Evolutionary conservation across 1,140 invertebrate species (phyloP).

Genomic region (Scaptodrosophila lebanonensis): DNA sequence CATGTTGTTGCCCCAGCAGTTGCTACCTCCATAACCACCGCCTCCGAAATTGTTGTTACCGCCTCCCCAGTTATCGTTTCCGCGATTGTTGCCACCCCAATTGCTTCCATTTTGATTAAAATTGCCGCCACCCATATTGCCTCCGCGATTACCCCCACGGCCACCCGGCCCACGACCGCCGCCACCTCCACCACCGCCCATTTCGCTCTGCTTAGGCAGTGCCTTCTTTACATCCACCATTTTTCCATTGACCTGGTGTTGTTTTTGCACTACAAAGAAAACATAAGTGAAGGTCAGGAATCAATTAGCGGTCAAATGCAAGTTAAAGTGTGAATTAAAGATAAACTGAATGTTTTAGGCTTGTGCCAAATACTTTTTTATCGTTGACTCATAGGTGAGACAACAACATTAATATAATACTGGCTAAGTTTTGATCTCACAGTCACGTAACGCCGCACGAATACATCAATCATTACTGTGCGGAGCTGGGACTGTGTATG

Average conservation of each 20-base stretch:
- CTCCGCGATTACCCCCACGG: slow-evolving; percentile 48
- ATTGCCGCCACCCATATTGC: slow-evolving; percentile 70
- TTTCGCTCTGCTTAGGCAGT: slow-evolving; percentile 83
- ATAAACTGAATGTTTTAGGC: not conserved
- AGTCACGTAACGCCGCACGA: slow-evolving; percentile 37
- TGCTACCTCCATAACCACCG: slow-evolving; percentile 54
- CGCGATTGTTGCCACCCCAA: slow-evolving; percentile 79
- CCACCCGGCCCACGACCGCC: slow-evolving; percentile 57
- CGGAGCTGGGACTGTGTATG: slow-evolving; percentile 14
- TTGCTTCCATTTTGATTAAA: slow-evolving; percentile 52
- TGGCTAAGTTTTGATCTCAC: slow-evolving; percentile 21
- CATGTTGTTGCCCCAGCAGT: slow-evolving; percentile 73
- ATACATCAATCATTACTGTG: slow-evolving; percentile 20
- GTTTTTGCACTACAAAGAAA: slow-evolving; percentile 81
- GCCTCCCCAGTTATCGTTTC: slow-evolving; percentile 80
- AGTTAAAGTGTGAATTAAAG: not conserved
- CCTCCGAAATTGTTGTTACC: slow-evolving; percentile 44
- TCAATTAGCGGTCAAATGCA: not conserved
- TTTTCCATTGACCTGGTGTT: slow-evolving; percentile 86
- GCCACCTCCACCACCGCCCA: slow-evolving; percentile 73
- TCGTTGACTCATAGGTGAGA: slow-evolving; percentile 29
- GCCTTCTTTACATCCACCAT: slow-evolving; percentile 90
- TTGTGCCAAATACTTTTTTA: slow-evolving; percentile 63
- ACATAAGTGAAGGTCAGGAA: slow-evolving; percentile 19
- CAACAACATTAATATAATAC: slow-evolving; percentile 34